phyloP scores from a whole-genome alignment of 1,140 invertebrate genomes.

The Mactra quadrangularis region DNA sequence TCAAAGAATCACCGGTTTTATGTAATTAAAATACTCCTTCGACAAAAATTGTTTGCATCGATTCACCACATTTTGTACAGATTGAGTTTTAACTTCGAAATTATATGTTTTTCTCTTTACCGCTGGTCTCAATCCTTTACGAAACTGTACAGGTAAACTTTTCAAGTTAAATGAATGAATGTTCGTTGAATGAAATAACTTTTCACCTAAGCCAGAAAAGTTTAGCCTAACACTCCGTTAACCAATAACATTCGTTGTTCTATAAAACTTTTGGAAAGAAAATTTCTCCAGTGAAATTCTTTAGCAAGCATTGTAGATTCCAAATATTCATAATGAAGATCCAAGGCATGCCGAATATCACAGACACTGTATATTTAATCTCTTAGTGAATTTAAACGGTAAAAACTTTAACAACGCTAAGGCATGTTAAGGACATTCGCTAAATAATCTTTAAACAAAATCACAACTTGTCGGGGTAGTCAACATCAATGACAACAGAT shows the following conservation, averaged over 20 bases:
- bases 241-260: conserved; percentile 34
- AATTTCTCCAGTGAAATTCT: no score
- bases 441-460: no score
- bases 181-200: conserved; percentile 29
- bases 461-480: no score
- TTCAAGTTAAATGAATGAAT: conserved; percentile 29
- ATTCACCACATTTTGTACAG: not conserved
- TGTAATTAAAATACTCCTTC: not conserved
- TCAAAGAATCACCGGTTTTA: not conserved
- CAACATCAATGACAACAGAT: no score
- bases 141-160: conserved; percentile 11
- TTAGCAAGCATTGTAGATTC: no score
- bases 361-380: no score
- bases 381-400: no score
- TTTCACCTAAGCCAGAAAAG: conserved; percentile 9
- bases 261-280: conserved; percentile 4
- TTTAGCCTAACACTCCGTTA: conserved; percentile 5
- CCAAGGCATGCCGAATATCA: no score
- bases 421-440: no score
- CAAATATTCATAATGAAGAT: no score
- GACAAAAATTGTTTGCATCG: not conserved
- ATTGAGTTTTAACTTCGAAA: conserved; percentile 8
- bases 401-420: no score
- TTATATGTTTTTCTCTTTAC: not conserved
- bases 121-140: not conserved